A percentile compares a stretch with the other conserved stretches of the same genome.
Evolutionary conservation across 37 sponge, comb jelly and placozoan species (phyloP).

Genomic region (Geodia barretti): DNA sequence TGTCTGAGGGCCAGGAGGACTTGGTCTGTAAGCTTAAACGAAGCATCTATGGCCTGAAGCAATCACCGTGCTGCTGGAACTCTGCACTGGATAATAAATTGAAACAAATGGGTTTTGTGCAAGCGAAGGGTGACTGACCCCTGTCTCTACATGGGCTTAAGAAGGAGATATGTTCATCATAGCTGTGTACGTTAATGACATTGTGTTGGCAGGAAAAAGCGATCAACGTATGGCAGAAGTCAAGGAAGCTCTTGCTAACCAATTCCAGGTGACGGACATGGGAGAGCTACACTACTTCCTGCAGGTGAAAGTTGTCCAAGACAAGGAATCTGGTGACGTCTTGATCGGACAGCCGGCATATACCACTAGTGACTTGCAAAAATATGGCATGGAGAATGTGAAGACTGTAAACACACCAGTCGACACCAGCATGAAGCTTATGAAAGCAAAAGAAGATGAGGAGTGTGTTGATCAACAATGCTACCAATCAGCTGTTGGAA

Average conservation of each 20-base stretch:
- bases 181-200: slow-evolving; percentile 36
- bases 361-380: slow-evolving; percentile 38
- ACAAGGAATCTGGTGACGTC: slow-evolving; percentile 19
- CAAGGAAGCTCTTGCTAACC: slow-evolving; percentile 7
- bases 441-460: slow-evolving; percentile 32
- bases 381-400: slow-evolving; percentile 50
- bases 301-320: slow-evolving; percentile 37
- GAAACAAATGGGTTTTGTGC: slow-evolving; percentile 54
- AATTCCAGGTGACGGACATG: slow-evolving; percentile 28
- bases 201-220: slow-evolving; percentile 16
- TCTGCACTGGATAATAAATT: slow-evolving; percentile 42
- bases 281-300: slow-evolving; percentile 51
- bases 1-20: slow-evolving; percentile 8
- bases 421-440: slow-evolving; percentile 18
- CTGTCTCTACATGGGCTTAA: slow-evolving; percentile 36
- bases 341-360: slow-evolving; percentile 69
- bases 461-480: slow-evolving; percentile 7
- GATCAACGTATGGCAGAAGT: slow-evolving; percentile 1
- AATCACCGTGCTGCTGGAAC: slow-evolving; percentile 10
- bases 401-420: slow-evolving; percentile 40
- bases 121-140: slow-evolving; percentile 60
- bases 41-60: slow-evolving; percentile 30
- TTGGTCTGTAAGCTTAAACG: slow-evolving; percentile 8
- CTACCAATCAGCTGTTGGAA: slow-evolving; percentile 51
- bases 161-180: not conserved